A percentile compares a stretch with the other conserved stretches of the same genome.
These are phyloP conservation scores for Ahaetulla prasina DNA, from an alignment of 2,113 vertebrate species.

Conservation along the genomic window DNA sequence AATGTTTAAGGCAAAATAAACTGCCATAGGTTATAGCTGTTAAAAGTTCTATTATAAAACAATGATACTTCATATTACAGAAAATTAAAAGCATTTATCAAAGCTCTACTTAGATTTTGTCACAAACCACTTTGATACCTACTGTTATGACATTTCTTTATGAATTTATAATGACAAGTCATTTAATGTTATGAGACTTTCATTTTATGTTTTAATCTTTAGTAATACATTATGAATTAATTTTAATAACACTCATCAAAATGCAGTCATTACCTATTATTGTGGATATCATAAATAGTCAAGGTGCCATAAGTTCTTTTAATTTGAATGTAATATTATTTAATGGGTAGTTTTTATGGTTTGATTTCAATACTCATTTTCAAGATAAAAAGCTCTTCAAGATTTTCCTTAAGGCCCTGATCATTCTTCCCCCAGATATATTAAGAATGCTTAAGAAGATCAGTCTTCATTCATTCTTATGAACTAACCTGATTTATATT, in stretches of 20 bases:
- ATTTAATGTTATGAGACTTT: slow-evolving; percentile 25
- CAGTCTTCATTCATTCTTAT: background rate
- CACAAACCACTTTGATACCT: slow-evolving; percentile 7
- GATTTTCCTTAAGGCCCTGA: background rate
- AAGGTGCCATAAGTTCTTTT: background rate
- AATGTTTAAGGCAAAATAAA: background rate
- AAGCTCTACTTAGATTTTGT: slow-evolving; percentile 25
- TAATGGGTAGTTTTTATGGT: background rate
- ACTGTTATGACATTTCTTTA: slow-evolving; percentile 28
- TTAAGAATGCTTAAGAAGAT: background rate
- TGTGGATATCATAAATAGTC: background rate
- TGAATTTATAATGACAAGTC: slow-evolving; percentile 14
- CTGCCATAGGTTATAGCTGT: slow-evolving; percentile 22
- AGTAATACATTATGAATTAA: slow-evolving; percentile 14
- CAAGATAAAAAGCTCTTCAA: background rate
- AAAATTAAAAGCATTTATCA: slow-evolving; percentile 40
- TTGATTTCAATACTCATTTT: background rate
- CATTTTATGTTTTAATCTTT: slow-evolving; percentile 11
- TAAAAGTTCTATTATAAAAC: slow-evolving; percentile 24
- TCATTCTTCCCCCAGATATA: background rate
- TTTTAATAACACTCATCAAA: slow-evolving; percentile 11
- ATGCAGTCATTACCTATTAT: slow-evolving; percentile 3
- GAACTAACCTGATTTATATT: background rate
- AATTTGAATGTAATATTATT: background rate
- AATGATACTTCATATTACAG: slow-evolving; percentile 16